Base-by-base conservation (phyloP, 2,797 vertebrate species). In the Rhynchonycteris naso region DNA sequence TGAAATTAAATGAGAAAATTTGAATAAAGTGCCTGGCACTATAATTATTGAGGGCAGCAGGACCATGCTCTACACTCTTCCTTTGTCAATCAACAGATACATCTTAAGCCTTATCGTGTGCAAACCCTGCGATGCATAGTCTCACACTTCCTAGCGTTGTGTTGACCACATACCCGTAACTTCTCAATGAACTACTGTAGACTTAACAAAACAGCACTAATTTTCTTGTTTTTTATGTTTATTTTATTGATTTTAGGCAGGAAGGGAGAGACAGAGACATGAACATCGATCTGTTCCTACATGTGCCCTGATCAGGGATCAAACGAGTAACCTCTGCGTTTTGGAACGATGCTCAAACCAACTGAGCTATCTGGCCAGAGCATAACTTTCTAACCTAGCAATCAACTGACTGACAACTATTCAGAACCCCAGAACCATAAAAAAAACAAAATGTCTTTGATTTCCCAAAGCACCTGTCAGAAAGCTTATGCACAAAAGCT, bases 391-490 rank as follows among this genome's bases (percentile, higher is more conserved):
- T 74, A 78, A 94, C 78, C 88, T 72, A 85, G 78, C 35, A 63
- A 59, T 80, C 78, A 78, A 33, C 52, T 88, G 74, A 72, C 54
- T 90, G 84, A 95, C 30, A 52, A 61, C 79, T 95, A 50, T 85
- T 81, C 74, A 54, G 72, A 85, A 84, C n/a, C 43, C 35, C 76
- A 83, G 65, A 89, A 68, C 76, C 22, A 52, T 69, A 61, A 88
- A 52, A 66, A 68, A 93, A 92, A 88, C 43, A 59, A 88, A 88
- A 88, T 7, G 33, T 75, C 91, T 84, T 80, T 61, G 54, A 78
- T 94, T 96, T 94, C 58, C 52, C 80, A 50, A 78, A 82, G 90
- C 72, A 50, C 72, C 38, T 81, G 21, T 82, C 88, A 94, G 81
- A 72, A 93, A 91, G 72, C 81, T 56, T 28, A 81, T 21, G 15